A percentile compares a stretch with the other conserved stretches of the same genome.
Evolutionary conservation across 2,797 vertebrate genomes (phyloP).

Genomic region (Chelonia mydas): DNA sequence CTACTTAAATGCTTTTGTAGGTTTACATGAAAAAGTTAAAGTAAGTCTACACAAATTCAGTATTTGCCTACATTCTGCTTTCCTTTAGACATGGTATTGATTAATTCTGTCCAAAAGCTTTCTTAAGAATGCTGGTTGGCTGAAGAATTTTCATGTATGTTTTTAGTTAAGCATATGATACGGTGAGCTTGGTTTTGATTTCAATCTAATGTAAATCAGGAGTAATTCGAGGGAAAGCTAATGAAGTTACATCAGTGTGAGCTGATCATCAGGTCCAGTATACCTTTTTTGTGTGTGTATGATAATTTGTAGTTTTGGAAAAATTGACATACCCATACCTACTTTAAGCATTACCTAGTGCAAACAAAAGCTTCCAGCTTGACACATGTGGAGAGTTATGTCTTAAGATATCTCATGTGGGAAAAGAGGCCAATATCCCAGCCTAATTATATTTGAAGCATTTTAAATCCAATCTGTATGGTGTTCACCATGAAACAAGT

Average conservation of each 20-base stretch:
- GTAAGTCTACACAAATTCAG: constrained; percentile 59
- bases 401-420: background rate
- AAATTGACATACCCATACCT: background rate
- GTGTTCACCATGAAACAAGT: background rate
- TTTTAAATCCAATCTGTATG: background rate
- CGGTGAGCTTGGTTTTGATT: constrained; percentile 21
- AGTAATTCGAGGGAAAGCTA: background rate
- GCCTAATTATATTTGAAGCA: background rate
- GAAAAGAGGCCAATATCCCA: background rate
- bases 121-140: constrained; percentile 63
- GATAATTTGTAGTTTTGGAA: background rate
- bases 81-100: constrained; percentile 15
- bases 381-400: background rate
- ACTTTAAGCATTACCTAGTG: background rate
- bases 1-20: background rate
- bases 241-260: background rate
- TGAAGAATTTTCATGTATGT: constrained; percentile 43
- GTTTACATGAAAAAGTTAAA: constrained; percentile 5
- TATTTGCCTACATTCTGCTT: constrained; percentile 14
- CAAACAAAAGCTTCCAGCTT: background rate
- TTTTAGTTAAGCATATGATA: constrained; percentile 22
- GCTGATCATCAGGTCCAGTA: background rate
- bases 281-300: accelerated
- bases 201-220: background rate
- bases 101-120: constrained; percentile 50